Evolutionary conservation across 2,113 vertebrate genomes (phyloP).

Genomic region (Apeltes quadracus): DNA sequence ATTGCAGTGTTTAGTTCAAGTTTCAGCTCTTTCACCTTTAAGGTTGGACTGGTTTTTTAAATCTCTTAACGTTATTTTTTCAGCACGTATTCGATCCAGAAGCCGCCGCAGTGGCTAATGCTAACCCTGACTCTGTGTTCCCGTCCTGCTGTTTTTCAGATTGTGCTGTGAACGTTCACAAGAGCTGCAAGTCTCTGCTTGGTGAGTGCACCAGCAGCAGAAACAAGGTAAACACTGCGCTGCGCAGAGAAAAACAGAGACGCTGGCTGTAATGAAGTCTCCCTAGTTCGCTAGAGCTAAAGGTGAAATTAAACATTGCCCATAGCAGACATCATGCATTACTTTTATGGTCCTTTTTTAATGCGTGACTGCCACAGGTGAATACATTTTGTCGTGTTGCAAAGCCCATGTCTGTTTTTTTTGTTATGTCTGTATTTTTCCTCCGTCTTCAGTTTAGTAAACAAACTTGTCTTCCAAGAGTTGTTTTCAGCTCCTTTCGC

Average conservation of each 20-base stretch:
- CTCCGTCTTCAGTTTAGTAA: too few relatives aligned
- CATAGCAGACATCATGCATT: not conserved
- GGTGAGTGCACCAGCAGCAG: conserved; percentile 87
- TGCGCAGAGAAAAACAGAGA: conserved; percentile 10
- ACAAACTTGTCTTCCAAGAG: too few relatives aligned
- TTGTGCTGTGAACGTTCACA: conserved; percentile 91
- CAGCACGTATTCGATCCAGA: not conserved
- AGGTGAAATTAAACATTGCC: not conserved
- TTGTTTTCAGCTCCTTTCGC: too few relatives aligned
- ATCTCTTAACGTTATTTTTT: conserved; percentile 1
- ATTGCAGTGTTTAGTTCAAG: conserved; percentile 4
- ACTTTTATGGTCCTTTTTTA: not conserved
- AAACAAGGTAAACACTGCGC: conserved; percentile 82
- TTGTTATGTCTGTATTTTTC: not conserved
- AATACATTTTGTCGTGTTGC: not conserved
- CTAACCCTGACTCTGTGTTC: conserved; percentile 29
- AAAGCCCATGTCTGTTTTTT: not conserved
- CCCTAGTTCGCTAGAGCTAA: not conserved
- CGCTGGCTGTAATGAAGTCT: not conserved
- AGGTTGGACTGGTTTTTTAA: conserved; percentile 3
- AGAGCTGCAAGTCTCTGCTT: conserved; percentile 88
- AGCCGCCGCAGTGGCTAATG: not conserved
- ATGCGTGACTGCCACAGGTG: not conserved
- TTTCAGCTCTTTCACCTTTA: not conserved
- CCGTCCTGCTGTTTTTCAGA: conserved; percentile 77